These are phyloP conservation scores for Elanus axillaris DNA, from an alignment of 2,113 vertebrate species.

Conservation along the genomic window DNA sequence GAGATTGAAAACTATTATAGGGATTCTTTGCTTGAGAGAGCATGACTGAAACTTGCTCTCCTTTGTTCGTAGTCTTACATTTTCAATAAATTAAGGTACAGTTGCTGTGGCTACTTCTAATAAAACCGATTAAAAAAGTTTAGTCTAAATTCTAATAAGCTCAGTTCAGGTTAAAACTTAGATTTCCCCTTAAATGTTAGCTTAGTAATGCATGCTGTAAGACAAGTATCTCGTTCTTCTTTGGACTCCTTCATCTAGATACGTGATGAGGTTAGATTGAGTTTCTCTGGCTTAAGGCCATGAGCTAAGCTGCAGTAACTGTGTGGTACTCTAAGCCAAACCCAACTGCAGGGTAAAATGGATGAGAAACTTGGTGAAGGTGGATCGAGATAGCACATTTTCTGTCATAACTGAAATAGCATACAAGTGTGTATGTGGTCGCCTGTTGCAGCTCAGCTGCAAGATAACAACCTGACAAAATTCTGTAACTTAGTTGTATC, in stretches of 20 bases:
- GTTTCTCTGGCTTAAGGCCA: not conserved
- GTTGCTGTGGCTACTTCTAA: not conserved
- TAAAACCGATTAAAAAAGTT: not conserved
- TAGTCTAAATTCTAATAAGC: not conserved
- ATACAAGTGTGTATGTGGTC: accelerated
- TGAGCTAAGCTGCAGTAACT: not conserved
- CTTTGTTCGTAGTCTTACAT: not conserved
- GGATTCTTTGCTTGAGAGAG: not conserved
- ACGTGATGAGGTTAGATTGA: not conserved
- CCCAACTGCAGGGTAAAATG: not conserved
- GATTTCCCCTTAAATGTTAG: not conserved
- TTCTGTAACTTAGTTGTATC: not conserved
- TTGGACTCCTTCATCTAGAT: not conserved
- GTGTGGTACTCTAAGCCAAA: not conserved
- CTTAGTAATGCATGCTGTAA: not conserved
- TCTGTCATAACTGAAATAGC: not conserved
- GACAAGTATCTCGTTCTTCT: not conserved
- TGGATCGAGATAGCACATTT: not conserved
- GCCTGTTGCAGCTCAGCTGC: not conserved
- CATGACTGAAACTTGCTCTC: not conserved
- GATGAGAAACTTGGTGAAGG: not conserved
- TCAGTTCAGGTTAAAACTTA: not conserved
- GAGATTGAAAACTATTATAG: not conserved
- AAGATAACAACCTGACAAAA: not conserved
- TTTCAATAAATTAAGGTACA: not conserved